Base-by-base conservation (phyloP, 2,113 vertebrate species). In the Mesembrinibis cayennensis region DNA sequence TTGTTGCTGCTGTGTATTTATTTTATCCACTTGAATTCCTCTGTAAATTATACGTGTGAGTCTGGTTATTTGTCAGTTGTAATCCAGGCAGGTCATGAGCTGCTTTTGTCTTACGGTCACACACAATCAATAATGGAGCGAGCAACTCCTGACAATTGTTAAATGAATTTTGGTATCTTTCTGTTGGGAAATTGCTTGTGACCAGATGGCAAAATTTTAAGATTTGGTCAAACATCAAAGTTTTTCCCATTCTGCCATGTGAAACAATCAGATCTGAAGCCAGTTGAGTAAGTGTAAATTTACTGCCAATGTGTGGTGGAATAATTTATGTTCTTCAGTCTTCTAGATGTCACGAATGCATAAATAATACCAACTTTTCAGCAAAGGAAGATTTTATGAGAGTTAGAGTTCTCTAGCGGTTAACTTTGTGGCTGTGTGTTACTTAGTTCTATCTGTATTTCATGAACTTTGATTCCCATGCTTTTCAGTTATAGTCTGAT, bases 191-290 rank as follows among this genome's bases (percentile, higher is more conserved):
- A 86, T 86, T 58, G 25, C 18, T 95, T 53, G 53, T 77, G 88
- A 96, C 80, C 93, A 96, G 92, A 96, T 82, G 84, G 84, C 36
- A 71, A 77, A 87, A 58, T 58, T 94, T 89, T 85, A 83, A 93
- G 72, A 49, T 87, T 80, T 88, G 87, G 91, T 90, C 73, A 93
- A 95, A 88, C 30, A 73, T 86, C 47, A 50, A 86, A 94, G 66
- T 85, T 93, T 90, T 91, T 85, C 82, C 44, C 69, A 11, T 87
- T 84, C 70, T 88, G n/a, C 70, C 66, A 82, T 93, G 62, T 95
- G 92, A 96, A 96, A 85, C 74, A 90, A 80, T 87, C 52, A 6
- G 47, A 87, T 93, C 62, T 59, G 56, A 91, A 96, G 84, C 81
- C 78, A 76, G 50, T 10, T 78, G 83, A 83, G 50, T 50, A 40